Evolutionary conservation across 2,113 vertebrate genomes (phyloP), one percentile per base, ranked within the genome.

Genomic region (Donacobius atricapilla): DNA sequence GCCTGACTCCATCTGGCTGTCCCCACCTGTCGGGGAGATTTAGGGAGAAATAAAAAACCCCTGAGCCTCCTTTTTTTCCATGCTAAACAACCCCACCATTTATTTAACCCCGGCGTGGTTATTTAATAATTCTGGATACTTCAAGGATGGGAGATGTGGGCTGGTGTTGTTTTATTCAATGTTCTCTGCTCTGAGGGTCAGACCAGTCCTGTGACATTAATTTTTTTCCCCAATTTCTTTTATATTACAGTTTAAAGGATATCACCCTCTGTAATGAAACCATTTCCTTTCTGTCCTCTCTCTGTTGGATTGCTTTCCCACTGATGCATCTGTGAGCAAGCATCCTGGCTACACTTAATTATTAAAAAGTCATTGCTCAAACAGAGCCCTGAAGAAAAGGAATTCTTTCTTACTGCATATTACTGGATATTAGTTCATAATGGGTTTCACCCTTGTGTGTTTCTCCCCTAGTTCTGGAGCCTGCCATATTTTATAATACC

Each of bases 291-390:
- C 57, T 71, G 22, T 61, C 84, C 56, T 76, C 56, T 76, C 78
- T 68, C 50, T 91, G 31, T 25, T 96, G 82, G 37, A 80, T 69
- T 94, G 57, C 69, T 87, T 94, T 91, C 70, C 70, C 42, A 48
- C 35, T 44, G 65, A 69, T 45, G 27, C 27, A 31, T 88, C 63
- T 77, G 16, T 47, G 65, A 85, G 44, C 87, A 72, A 84, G 63
- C 39, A 58, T 48, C 54, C 44, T 94, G 58, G 37, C 58, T 80
- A 73, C 24, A 13, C 23, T 90, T 85, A 93, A 94, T 80, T 63
- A 91, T 92, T 92, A 82, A 95, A 75, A 94, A 90, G 21, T 66
- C 70, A 53, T 82, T 94, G 63, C 33, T 93, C 45, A 85, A 71
- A 57, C 7, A 56, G 40, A 87, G 10, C 44, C 53, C 60, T 89